phyloP scores from a whole-genome alignment of 1,140 invertebrate genomes.

The Hyles euphorbiae region DNA sequence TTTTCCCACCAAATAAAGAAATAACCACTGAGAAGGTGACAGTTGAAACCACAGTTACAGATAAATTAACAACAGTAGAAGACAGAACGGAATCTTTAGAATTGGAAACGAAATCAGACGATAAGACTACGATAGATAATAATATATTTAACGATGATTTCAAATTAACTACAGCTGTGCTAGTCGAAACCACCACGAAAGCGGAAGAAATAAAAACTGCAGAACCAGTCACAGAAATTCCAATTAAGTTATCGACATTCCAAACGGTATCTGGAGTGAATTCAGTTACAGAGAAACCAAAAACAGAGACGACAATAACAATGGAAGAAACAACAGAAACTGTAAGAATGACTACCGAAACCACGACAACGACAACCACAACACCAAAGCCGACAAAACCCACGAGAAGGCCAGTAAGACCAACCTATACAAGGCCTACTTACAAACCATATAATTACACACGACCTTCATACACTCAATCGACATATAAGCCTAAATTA shows the following conservation, averaged over 20 bases:
- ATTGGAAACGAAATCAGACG: conserved; percentile 47
- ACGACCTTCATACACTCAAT: conserved; percentile 39
- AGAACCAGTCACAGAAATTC: conserved; percentile 48
- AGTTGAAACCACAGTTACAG: conserved; percentile 24
- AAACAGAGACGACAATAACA: conserved; percentile 24
- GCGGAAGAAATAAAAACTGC: conserved; percentile 32
- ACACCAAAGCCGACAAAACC: conserved; percentile 42
- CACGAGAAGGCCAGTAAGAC: conserved; percentile 42
- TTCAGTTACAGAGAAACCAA: conserved; percentile 38
- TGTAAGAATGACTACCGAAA: conserved; percentile 4
- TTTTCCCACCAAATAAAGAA: conserved; percentile 32
- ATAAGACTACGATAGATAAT: conserved; percentile 40
- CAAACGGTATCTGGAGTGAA: conserved; percentile 65
- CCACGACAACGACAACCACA: conserved; percentile 18
- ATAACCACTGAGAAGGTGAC: conserved; percentile 26
- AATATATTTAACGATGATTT: conserved; percentile 38
- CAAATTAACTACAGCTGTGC: conserved; percentile 40
- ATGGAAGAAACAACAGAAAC: conserved; percentile 16
- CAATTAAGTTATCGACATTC: conserved; percentile 74
- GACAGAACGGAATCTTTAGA: conserved; percentile 39
- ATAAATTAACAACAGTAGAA: conserved; percentile 27
- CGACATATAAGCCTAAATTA: conserved; percentile 42
- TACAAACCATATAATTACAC: conserved; percentile 53
- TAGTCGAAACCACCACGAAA: conserved; percentile 37
- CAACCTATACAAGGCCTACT: conserved; percentile 51